Evolutionary conservation across 2,888 invertebrate genomes (phyloP), one percentile per base, ranked within the genome.

Genomic region (Brassicogethes aeneus): DNA sequence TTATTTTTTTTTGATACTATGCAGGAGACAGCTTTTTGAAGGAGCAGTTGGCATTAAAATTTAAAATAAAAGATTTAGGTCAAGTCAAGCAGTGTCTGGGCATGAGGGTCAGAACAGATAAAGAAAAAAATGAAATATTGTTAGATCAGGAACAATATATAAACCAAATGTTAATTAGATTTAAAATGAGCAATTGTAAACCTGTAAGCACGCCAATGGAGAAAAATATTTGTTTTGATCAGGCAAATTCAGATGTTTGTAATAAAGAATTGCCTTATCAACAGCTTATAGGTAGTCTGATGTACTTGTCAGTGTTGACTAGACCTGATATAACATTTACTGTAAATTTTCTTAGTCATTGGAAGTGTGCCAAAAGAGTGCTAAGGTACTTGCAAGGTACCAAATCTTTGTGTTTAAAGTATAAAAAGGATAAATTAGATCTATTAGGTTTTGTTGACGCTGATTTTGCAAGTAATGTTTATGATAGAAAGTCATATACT

Each of bases 401-500:
- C 10, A 39, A 41, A 29, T 7, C 16, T 34, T 41, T 16, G 34
- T 23, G 42, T 30, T 30, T 48, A 10, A 37, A 14, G 17, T 46
- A 40, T 39, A 8, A 15, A 16, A 37, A 40, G 32, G 39, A 33
- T 40, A 15, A 17, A 12, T 1, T 30, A 8, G 35, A 40, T 17
- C 32, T 55, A 33, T n/a, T 35, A 30, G 48, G 52, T 23, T 52
- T 37, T 48, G 50, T 47, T 15, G 55, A 51, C 40, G 48, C 53
- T 14, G 53, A 52, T 42, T 56, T 51, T 49, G 53, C 37, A 13
- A 34, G 34, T 16, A 35, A 46, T 40, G 17, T 3, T 17, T 32
- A 12, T 5, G 45, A 51, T 38, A 62, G 68, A 61, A 66, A 62
- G 58, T 70, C 67, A 12, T 58, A 53, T 43, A 57, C 53, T 29